phyloP scores from a whole-genome alignment of 2,888 invertebrate species.

The Heteropelma amictum region DNA sequence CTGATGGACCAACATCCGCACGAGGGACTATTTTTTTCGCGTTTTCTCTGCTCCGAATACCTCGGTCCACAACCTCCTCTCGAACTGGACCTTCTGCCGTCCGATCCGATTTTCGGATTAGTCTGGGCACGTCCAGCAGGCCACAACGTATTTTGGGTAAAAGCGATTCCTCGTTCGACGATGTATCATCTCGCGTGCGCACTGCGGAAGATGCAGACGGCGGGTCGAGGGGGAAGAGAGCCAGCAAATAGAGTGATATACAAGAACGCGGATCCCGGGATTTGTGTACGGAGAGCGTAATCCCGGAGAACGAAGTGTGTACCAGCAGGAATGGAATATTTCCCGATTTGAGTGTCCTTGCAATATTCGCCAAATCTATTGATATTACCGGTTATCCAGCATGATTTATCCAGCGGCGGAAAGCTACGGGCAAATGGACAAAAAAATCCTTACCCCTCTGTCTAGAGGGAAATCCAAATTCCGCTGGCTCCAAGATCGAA shows the following conservation, averaged over 20 bases:
- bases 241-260: neutral
- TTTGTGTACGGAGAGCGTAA: slow-evolving; percentile 35
- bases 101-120: slow-evolving; percentile 50
- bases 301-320: slow-evolving; percentile 18
- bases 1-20: slow-evolving; percentile 9
- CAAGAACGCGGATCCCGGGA: slow-evolving; percentile 32
- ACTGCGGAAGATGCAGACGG: slow-evolving; percentile 6
- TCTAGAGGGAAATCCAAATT: too few relatives aligned
- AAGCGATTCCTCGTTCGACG: slow-evolving; percentile 46
- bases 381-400: too few relatives aligned
- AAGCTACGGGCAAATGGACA: too few relatives aligned
- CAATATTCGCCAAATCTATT: neutral
- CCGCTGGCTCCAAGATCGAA: too few relatives aligned
- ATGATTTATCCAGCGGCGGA: too few relatives aligned
- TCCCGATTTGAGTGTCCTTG: neutral
- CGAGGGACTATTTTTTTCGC: slow-evolving; percentile 10
- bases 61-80: neutral
- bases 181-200: slow-evolving; percentile 33
- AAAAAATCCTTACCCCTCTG: too few relatives aligned
- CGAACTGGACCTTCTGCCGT: neutral
- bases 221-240: neutral
- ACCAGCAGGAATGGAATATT: too few relatives aligned
- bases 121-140: slow-evolving; percentile 36
- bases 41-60: neutral
- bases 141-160: slow-evolving; percentile 47